These are phyloP conservation scores for Daboia siamensis DNA, from an alignment of 2,113 vertebrate genomes.

Conservation along the genomic window DNA sequence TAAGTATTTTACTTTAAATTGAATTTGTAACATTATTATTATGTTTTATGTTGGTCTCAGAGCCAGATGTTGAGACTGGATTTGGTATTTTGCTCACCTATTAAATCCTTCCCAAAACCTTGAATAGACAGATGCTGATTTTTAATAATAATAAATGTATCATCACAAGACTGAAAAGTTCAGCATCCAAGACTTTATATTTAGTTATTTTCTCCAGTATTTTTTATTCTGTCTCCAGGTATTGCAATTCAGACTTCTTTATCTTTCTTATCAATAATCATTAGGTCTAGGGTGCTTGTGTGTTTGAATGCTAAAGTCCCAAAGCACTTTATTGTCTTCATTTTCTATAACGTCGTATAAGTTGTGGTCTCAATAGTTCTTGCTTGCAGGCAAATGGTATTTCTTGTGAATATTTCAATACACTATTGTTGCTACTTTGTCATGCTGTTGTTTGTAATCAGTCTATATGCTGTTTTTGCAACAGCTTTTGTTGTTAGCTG, in stretches of 20 bases:
- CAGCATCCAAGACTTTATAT: neutral
- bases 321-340: neutral
- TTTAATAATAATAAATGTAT: neutral
- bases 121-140: neutral
- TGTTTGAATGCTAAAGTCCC: neutral
- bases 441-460: neutral
- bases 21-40: neutral
- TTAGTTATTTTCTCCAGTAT: neutral
- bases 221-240: neutral
- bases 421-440: neutral
- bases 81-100: neutral
- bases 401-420: neutral
- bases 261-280: neutral
- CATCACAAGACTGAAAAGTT: neutral
- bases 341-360: neutral
- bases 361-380: neutral
- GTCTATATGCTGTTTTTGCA: neutral
- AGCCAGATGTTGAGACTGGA: neutral
- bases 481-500: no score
- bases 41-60: neutral
- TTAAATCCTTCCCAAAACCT: neutral
- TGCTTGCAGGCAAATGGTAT: neutral
- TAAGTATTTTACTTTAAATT: neutral
- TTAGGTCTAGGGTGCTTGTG: neutral
- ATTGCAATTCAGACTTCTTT: neutral